A percentile compares a stretch with the other conserved stretches of the same genome.
Evolutionary conservation across 2,113 vertebrate species (phyloP).

Genomic region (Picathartes gymnocephalus): DNA sequence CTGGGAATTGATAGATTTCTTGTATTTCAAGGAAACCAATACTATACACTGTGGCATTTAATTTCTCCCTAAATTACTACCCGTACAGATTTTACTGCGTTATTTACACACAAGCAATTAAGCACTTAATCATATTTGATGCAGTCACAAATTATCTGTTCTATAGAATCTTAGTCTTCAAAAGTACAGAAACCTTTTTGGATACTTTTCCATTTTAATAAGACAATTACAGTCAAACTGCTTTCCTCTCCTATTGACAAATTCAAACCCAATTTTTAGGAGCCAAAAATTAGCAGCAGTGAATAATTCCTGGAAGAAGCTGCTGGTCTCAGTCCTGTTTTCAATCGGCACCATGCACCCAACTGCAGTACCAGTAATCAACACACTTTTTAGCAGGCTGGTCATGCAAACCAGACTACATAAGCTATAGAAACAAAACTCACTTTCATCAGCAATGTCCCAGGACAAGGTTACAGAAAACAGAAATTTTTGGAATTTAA

Average conservation of each 20-base stretch:
- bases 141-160: neutral
- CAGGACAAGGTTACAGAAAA: neutral
- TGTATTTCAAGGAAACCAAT: neutral
- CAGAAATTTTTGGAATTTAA: neutral
- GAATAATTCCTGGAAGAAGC: neutral
- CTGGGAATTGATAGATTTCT: neutral
- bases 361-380: neutral
- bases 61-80: neutral
- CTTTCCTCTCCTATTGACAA: neutral
- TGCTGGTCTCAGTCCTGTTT: neutral
- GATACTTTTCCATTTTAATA: neutral
- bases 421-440: neutral
- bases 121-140: neutral
- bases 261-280: neutral
- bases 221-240: neutral
- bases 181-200: neutral
- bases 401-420: neutral
- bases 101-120: constrained; percentile 22
- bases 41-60: neutral
- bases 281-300: neutral
- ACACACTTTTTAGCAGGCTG: neutral
- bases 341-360: neutral
- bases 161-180: neutral
- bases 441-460: neutral
- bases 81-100: neutral